phyloP scores from a whole-genome alignment of 2,113 vertebrate genomes.

The Phylloscopus whistleri region DNA sequence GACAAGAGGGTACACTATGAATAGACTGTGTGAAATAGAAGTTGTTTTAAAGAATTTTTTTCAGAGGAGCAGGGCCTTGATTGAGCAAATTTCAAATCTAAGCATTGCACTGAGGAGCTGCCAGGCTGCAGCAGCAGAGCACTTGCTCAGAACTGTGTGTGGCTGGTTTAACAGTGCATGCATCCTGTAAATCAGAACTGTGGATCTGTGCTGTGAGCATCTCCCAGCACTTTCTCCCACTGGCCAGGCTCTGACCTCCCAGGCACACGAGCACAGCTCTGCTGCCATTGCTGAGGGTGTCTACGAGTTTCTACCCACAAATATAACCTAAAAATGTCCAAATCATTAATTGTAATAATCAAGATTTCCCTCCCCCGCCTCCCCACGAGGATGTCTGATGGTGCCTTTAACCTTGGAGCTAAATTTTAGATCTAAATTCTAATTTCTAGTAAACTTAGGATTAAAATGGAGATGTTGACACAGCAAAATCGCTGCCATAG shows the following conservation, averaged over 20 bases:
- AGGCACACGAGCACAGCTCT: background rate
- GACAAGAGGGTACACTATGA: background rate
- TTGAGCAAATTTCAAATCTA: background rate
- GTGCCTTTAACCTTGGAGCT: constrained; percentile 7
- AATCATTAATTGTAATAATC: background rate
- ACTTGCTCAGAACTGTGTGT: background rate
- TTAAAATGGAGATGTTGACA: constrained; percentile 46
- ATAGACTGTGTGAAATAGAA: background rate
- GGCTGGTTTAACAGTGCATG: background rate
- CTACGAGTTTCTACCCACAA: background rate
- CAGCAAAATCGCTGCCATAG: background rate
- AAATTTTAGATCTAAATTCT: constrained; percentile 13
- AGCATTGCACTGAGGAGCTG: background rate
- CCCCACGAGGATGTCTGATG: background rate
- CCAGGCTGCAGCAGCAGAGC: background rate
- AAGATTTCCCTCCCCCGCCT: background rate
- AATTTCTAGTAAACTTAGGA: background rate
- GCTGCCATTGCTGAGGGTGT: background rate
- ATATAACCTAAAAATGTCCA: background rate
- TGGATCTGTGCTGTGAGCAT: background rate
- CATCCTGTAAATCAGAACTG: background rate
- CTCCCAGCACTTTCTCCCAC: background rate
- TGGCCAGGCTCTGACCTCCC: background rate
- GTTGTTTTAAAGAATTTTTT: background rate
- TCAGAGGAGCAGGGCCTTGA: background rate